phyloP scores from a whole-genome alignment of 1,140 invertebrate species.

The Aporrectodea caliginosa region DNA sequence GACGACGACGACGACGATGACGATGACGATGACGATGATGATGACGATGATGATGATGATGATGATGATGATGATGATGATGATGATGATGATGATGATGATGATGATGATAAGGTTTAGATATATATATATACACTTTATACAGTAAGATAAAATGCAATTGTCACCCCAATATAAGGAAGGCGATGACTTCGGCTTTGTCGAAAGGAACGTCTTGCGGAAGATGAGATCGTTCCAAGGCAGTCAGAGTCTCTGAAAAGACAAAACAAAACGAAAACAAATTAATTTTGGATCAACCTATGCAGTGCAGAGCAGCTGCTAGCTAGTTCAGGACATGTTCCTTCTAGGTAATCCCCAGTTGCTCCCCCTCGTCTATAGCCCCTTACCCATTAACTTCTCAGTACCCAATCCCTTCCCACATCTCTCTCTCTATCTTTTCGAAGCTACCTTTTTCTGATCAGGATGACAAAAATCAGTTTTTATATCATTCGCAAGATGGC shows the following conservation, averaged over 20 bases:
- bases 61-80: conserved; percentile 15
- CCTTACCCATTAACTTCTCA: too few species aligned
- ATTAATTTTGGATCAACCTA: conserved; percentile 24
- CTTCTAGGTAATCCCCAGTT: background rate
- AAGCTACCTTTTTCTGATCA: too few species aligned
- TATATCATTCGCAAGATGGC: too few species aligned
- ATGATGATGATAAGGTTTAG: conserved; percentile 21
- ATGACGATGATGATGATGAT: conserved; percentile 30
- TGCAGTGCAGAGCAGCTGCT: background rate
- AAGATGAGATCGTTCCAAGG: conserved; percentile 90
- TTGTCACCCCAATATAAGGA: conserved; percentile 84
- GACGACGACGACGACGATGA: too few species aligned
- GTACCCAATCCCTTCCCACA: too few species aligned
- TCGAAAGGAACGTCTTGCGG: conserved; percentile 96
- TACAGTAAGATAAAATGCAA: conserved; percentile 31
- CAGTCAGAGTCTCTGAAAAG: conserved; percentile 79
- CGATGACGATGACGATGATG: conserved; percentile 17
- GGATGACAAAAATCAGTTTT: too few species aligned
- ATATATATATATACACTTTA: too few species aligned
- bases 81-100: conserved; percentile 13
- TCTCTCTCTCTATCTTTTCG: too few species aligned
- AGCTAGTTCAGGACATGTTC: background rate
- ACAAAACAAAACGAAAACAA: conserved; percentile 34
- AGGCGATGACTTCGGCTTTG: conserved; percentile 93
- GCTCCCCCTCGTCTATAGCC: too few species aligned